These are phyloP conservation scores for Euwallacea fornicatus DNA, from an alignment of 1,140 invertebrate species.

Conservation along the genomic window DNA sequence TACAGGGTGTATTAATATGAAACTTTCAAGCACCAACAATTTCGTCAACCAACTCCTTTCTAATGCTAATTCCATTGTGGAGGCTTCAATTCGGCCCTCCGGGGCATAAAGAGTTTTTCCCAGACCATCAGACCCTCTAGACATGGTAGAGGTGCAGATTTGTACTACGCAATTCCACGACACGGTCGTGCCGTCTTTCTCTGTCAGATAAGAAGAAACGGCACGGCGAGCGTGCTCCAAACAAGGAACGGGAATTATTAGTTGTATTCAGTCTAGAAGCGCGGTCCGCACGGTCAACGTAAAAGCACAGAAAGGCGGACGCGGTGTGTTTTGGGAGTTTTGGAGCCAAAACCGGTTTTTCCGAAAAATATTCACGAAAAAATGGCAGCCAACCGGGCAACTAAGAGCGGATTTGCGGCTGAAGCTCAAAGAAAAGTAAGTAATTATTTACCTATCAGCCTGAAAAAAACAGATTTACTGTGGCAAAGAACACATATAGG, in stretches of 20 bases:
- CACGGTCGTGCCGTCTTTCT: conserved; percentile 8
- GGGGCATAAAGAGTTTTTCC: too few species aligned
- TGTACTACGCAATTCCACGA: too few species aligned
- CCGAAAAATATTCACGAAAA: conserved; percentile 24
- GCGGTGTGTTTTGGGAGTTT: conserved; percentile 14
- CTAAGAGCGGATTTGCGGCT: conserved; percentile 92
- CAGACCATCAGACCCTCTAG: too few species aligned
- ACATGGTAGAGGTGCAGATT: too few species aligned
- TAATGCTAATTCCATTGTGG: too few species aligned
- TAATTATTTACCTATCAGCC: not conserved
- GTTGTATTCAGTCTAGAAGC: conserved; percentile 21
- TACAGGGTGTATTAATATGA: too few species aligned
- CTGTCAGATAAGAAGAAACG: conserved; percentile 1
- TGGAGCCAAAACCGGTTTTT: conserved; percentile 5
- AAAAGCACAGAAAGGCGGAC: not conserved
- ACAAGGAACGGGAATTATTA: conserved; percentile 24
- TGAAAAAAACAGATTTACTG: too few species aligned
- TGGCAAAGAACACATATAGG: too few species aligned
- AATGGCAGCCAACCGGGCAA: conserved; percentile 86
- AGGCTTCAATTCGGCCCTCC: too few species aligned
- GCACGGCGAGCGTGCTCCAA: conserved; percentile 12
- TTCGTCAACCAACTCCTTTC: too few species aligned
- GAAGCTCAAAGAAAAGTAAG: conserved; percentile 88
- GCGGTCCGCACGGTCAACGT: not conserved
- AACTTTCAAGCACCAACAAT: too few species aligned